A percentile compares a stretch with the other conserved stretches of the same genome.
Evolutionary conservation across 2,888 invertebrate species (phyloP).

Genomic region (Hydrotaea cyrtoneurina): DNA sequence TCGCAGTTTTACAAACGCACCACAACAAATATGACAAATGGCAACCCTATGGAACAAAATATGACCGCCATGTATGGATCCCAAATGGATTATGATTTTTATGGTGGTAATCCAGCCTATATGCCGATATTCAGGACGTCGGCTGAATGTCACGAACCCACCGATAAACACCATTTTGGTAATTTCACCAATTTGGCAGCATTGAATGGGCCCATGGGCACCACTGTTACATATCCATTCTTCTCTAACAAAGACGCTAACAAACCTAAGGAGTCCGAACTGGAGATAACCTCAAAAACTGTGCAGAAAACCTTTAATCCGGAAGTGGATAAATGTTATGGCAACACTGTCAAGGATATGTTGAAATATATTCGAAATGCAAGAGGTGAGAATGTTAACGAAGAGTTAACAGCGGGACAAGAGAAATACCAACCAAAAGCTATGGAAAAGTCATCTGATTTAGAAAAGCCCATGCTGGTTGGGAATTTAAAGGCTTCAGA

Average conservation of each 20-base stretch:
- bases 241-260: background rate
- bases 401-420: background rate
- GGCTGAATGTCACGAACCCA: background rate
- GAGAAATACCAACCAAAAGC: too few species aligned
- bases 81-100: background rate
- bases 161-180: background rate
- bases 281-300: background rate
- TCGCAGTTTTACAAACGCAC: background rate
- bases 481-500: too few species aligned
- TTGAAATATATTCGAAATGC: constrained; percentile 6
- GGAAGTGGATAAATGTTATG: constrained; percentile 3
- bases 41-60: background rate
- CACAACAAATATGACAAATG: background rate
- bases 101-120: background rate
- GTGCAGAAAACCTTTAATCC: background rate
- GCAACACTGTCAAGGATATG: constrained; percentile 28
- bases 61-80: background rate
- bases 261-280: background rate
- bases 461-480: too few species aligned
- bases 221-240: background rate
- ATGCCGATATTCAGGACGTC: background rate
- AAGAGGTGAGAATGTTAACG: background rate
- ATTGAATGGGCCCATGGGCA: background rate
- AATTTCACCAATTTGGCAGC: background rate
- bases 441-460: too few species aligned